A percentile compares a stretch with the other conserved stretches of the same genome.
These are phyloP conservation scores for Diarsia dahlii DNA, from an alignment of 2,888 invertebrate genomes.

Conservation along the genomic window DNA sequence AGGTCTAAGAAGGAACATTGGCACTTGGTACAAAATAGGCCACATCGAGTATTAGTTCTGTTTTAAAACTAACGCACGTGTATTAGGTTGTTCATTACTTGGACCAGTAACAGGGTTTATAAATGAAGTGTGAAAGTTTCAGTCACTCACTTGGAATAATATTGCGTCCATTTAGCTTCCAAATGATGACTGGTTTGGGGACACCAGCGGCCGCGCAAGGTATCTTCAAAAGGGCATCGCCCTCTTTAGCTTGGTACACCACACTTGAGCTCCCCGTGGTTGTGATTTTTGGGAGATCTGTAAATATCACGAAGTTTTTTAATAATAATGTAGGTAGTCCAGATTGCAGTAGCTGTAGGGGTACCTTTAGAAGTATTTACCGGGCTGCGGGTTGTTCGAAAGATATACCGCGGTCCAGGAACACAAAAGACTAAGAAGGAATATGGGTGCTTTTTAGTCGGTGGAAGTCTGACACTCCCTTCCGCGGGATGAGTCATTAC, in stretches of 20 bases:
- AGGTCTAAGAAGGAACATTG: too few species aligned
- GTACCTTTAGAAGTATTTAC: too few species aligned
- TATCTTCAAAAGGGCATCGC: slow-evolving; percentile 40
- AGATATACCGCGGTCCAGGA: too few species aligned
- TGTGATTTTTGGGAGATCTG: slow-evolving; percentile 47
- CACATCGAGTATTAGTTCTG: background rate
- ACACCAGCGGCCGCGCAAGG: slow-evolving; percentile 48
- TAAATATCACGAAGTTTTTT: slow-evolving; percentile 1
- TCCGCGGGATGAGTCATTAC: too few species aligned
- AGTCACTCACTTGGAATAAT: slow-evolving; percentile 38
- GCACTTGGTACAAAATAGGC: background rate
- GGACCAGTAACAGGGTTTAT: background rate
- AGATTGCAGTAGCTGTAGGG: background rate
- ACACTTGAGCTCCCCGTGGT: slow-evolving; percentile 4
- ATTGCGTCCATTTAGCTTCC: slow-evolving; percentile 34
- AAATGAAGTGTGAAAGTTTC: background rate
- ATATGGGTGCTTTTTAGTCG: too few species aligned
- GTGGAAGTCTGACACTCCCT: too few species aligned
- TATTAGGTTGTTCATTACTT: background rate
- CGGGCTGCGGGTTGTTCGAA: too few species aligned
- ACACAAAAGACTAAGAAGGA: too few species aligned
- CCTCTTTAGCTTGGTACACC: slow-evolving; percentile 41
- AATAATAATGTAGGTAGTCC: background rate
- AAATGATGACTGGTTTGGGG: slow-evolving; percentile 51
- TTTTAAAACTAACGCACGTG: background rate